A percentile compares a stretch with the other conserved stretches of the same genome.
Conservation (phyloP, 2,888 invertebrate species). For the Hirtodrosophila duncani region DNA sequence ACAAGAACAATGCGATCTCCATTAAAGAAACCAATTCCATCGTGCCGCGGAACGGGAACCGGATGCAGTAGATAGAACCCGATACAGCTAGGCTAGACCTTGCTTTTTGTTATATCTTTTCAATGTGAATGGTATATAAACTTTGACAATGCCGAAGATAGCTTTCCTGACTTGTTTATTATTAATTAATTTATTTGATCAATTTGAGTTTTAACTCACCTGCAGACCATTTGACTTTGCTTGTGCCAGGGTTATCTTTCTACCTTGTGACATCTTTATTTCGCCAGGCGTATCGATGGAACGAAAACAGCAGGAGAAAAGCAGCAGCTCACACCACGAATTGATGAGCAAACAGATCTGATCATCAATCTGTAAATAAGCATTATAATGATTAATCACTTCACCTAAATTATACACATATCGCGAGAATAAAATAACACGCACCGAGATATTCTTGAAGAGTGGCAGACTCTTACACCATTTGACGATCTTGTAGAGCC, state of each 20-base stretch:
- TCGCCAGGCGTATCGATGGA: conserved; percentile 94
- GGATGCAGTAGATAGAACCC: too few species aligned
- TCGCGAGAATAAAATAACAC: conserved; percentile 53
- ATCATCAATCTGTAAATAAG: conserved; percentile 90
- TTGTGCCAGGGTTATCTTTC: conserved; percentile 77
- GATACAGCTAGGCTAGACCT: too few species aligned
- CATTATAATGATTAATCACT: too few species aligned
- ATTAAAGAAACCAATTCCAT: too few species aligned
- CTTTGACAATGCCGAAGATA: too few species aligned
- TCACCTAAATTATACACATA: too few species aligned
- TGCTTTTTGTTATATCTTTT: too few species aligned
- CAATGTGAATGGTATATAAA: too few species aligned
- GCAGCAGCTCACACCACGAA: conserved; percentile 96
- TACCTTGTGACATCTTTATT: conserved; percentile 83
- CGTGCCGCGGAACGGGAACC: too few species aligned
- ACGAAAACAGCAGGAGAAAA: conserved; percentile 96
- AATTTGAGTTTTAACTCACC: conserved; percentile 78
- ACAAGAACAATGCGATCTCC: too few species aligned
- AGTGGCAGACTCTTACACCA: conserved; percentile 98
- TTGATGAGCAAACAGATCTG: conserved; percentile 97
- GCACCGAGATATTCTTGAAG: conserved; percentile 96
- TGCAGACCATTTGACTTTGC: conserved; percentile 79
- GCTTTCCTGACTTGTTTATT: too few species aligned
- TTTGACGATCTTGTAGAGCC: conserved; percentile 97
- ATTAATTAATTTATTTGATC: too few species aligned